Percentiles rank a stretch among this genome's conserved stretches.
Evolutionary conservation across 2,888 invertebrate genomes (phyloP).

Genomic region (Chrysodeixis includens): DNA sequence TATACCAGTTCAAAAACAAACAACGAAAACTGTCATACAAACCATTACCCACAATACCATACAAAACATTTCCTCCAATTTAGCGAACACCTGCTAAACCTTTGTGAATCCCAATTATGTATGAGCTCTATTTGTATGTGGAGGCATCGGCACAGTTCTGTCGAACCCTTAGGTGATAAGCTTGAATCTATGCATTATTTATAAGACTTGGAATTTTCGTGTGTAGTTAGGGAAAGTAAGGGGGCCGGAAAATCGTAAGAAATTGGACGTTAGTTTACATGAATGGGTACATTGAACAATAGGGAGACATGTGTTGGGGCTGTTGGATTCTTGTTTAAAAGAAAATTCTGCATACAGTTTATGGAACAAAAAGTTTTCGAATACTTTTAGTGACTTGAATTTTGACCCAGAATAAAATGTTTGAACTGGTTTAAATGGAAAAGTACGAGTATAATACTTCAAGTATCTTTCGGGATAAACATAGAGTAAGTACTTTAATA

Average conservation of each 20-base stretch:
- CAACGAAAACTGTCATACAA: background rate
- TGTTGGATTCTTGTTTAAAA: background rate
- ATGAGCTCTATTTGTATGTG: slow-evolving; percentile 45
- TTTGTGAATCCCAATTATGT: slow-evolving; percentile 35
- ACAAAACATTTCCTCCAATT: slow-evolving; percentile 6
- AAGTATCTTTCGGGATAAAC: too few species aligned
- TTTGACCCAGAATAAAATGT: too few species aligned
- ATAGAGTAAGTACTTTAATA: too few species aligned
- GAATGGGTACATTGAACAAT: slow-evolving; percentile 9
- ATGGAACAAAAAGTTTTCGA: too few species aligned
- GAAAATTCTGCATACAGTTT: too few species aligned
- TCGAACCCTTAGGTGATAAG: slow-evolving; percentile 49
- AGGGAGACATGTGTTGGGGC: background rate
- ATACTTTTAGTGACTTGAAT: too few species aligned
- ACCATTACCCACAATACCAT: background rate
- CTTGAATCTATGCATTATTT: slow-evolving; percentile 53
- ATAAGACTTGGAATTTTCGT: slow-evolving; percentile 48
- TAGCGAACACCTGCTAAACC: slow-evolving; percentile 5
- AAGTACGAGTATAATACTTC: too few species aligned
- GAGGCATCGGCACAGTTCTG: slow-evolving; percentile 27
- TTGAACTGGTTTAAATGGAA: too few species aligned
- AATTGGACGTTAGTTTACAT: slow-evolving; percentile 9
- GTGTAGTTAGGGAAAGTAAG: slow-evolving; percentile 19
- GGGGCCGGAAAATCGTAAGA: background rate
- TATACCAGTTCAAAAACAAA: background rate